Evolutionary conservation across 2,113 vertebrate genomes (phyloP).

Genomic region (Pitta sordida): DNA sequence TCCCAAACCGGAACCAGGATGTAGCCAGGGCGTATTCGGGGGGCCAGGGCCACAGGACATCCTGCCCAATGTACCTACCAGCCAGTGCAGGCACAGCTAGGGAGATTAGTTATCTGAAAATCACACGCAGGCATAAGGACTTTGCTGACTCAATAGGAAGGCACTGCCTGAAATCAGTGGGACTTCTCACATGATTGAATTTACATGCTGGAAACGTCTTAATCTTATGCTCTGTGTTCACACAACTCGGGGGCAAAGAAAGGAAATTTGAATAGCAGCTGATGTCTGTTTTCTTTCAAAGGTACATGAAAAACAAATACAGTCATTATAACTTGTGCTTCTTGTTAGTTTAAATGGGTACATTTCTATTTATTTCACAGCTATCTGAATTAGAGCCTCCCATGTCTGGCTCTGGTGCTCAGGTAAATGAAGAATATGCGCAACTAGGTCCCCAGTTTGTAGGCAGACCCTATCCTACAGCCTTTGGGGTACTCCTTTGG

Average conservation of each 20-base stretch:
- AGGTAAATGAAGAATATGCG: background rate
- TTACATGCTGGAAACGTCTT: background rate
- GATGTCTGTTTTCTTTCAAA: background rate
- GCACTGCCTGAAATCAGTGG: background rate
- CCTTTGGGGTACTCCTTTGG: background rate
- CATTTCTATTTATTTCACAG: background rate
- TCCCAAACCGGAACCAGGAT: background rate
- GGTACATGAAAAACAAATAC: background rate
- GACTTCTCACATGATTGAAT: background rate
- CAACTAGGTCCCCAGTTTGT: background rate
- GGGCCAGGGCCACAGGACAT: background rate
- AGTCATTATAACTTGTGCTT: background rate
- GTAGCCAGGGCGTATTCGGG: background rate
- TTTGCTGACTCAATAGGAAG: constrained; percentile 53
- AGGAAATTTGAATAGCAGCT: background rate
- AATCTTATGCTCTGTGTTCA: background rate
- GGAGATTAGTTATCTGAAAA: background rate
- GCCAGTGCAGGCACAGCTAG: background rate
- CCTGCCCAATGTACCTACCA: background rate
- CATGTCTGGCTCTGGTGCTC: background rate
- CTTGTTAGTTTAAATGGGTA: background rate
- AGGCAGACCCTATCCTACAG: background rate
- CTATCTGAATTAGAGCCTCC: background rate
- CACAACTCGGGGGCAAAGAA: background rate
- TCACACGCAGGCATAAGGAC: background rate